Base-by-base conservation (phyloP, 1,140 invertebrate species). In the Arion vulgaris region DNA sequence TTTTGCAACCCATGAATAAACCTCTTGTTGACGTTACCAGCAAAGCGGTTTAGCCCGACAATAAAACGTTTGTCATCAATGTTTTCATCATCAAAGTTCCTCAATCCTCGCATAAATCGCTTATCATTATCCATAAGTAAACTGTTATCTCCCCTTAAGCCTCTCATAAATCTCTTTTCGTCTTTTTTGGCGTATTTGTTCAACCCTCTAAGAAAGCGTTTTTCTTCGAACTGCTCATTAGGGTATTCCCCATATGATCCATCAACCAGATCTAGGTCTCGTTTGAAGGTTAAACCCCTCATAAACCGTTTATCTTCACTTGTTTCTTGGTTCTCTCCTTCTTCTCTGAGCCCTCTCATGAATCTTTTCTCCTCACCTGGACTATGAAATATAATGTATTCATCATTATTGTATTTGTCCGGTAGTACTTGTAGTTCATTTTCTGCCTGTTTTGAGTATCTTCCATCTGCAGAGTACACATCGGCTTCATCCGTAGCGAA, bases 121-220 rank as follows among this genome's bases (percentile, higher is more conserved):
- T 71, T 71, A 32, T 71, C 28, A n/a, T 71, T 36, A 5, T 62
- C 66, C 7, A 34, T 28, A n/a, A 68, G 9, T 11, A 9, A 7
- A 5, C 9, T 19, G 34, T 36, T 39, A 26, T 36, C 7, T 7
- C 34, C 15, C 7, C 38, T 71, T 23, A 71, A 39, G 2, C 69
- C 69, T 2, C 69, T 15, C 69, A 71, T 71, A 32, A 71, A 71
- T 26, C 69, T 71, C 69, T 36, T 62, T 23, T 62, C 26, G 57
- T 62, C 57, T n/a, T 62, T 62, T n/a, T n/a, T 62, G 57, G 57
- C 57, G 13, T 19, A 62, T 5, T 23, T 13, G 34, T 38, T 36
- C 17, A 71, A 36, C 15, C 69, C 69, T 7, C 13, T 32, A 7
- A 71, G 15, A 36, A 71, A 71, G 7, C 69, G 69, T 39, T 71